Base-by-base conservation (phyloP, 1,140 invertebrate species). In the Aphelenchoides avenae region DNA sequence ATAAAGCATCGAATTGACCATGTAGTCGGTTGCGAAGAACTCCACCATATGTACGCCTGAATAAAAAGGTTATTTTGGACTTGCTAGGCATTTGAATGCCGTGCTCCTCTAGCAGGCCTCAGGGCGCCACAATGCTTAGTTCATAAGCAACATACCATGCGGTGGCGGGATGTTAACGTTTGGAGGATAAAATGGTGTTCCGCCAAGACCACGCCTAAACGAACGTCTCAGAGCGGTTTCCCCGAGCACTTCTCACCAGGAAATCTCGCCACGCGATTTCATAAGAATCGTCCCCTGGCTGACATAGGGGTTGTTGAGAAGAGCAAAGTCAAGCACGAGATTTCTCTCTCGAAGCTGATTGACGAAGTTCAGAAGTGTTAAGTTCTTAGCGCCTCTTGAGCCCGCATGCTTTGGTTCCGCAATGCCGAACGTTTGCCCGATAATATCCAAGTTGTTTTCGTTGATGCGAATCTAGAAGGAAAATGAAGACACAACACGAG, bases 1-100 rank as follows among this genome's bases (percentile, higher is more conserved):
- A 64, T 75, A 75, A 15, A 75, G 58, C 68, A 75, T 74, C n/a
- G 74, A 75, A 57, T 75, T 75, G 15, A 72, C 73, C 30, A 77
- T 47, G 50, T 70, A 77, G 51, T 75, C 75, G 9, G 70, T 76
- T 7, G 62, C 65, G 43, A 64, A 70, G 44, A 75, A 77, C 48
- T 75, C 68, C 48, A 61, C 66, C 72, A 77, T 77, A 44, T 71
- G 61, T 3, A 75, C 61, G 15, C 71, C 69, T 71, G 52, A 42
- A 65, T 9, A 26, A 9, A 5, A 15, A 33, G 3, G 29, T 13
- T 27, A 49, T 24, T 64, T 29, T 53, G 24, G 5, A 53, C 1
- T 6, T 20, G 9, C n/a, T n/a, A 4, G 24, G 20, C 30, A 53
- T n/a, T n/a, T n/a, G n/a, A n/a, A n/a, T n/a, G n/a, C n/a, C n/a